Percentiles rank a stretch among this genome's conserved stretches.
These are phyloP conservation scores for Adelognathus sp. DNA, from an alignment of 2,888 invertebrate species.

Conservation along the genomic window DNA sequence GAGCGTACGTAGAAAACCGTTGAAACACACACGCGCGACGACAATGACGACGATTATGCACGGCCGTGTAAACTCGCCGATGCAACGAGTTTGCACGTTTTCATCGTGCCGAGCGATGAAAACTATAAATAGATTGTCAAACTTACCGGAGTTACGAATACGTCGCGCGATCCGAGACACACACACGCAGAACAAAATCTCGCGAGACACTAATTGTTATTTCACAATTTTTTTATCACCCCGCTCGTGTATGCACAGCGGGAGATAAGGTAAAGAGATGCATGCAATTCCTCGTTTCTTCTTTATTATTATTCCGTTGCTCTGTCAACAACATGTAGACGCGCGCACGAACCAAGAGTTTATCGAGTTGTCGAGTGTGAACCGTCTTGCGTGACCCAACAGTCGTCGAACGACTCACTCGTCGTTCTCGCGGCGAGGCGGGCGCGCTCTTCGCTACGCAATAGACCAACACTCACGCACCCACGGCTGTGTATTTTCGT, in stretches of 20 bases:
- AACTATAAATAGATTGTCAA: slow-evolving; percentile 45
- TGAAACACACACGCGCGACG: not conserved
- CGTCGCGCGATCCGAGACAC: not conserved
- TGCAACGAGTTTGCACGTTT: not conserved
- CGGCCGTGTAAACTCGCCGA: not conserved
- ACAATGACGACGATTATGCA: not conserved
- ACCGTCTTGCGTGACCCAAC: not conserved
- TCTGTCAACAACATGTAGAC: slow-evolving; percentile 5
- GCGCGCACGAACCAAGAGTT: not conserved
- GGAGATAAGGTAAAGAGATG: not conserved
- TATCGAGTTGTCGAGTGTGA: not conserved
- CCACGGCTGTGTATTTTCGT: not conserved
- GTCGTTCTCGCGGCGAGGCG: not conserved
- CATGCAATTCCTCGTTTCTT: not conserved
- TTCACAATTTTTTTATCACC: not conserved
- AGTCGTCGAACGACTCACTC: not conserved
- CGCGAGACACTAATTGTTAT: not conserved
- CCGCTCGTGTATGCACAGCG: not conserved
- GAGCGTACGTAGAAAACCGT: not conserved
- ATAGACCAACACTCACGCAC: not conserved
- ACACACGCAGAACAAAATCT: not conserved
- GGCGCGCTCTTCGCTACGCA: not conserved
- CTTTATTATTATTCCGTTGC: not conserved
- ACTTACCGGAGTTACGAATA: slow-evolving; percentile 34
- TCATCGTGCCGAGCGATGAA: not conserved